A percentile compares a stretch with the other conserved stretches of the same genome.
Conservation (phyloP, 2,797 vertebrate species). For the Lindbergichthys nudifrons region DNA sequence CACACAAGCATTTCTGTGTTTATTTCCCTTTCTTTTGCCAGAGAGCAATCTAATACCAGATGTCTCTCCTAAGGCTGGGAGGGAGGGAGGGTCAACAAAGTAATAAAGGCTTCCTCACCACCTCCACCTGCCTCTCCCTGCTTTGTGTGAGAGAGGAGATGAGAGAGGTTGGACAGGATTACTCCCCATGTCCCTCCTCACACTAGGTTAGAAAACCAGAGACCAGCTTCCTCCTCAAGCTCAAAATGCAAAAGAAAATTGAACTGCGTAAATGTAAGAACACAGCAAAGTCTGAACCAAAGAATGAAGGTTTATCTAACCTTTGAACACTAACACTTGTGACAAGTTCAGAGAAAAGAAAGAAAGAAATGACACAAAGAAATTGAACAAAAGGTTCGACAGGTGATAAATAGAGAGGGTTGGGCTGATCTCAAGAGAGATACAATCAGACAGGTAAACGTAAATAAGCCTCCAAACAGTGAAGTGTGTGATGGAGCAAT, state of each 20-base stretch:
- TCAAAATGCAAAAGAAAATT: conserved; percentile 35
- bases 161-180: conserved; percentile 24
- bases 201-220: not conserved
- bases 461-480: conserved; percentile 26
- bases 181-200: not conserved
- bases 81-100: conserved; percentile 41
- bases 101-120: conserved; percentile 35
- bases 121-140: conserved; percentile 48
- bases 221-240: conserved; percentile 11
- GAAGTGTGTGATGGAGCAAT: conserved; percentile 1
- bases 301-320: conserved; percentile 44
- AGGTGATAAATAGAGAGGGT: conserved; percentile 7
- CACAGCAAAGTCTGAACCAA: conserved; percentile 42
- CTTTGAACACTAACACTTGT: conserved; percentile 65
- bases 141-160: conserved; percentile 24
- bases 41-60: conserved; percentile 44
- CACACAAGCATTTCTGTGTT: conserved; percentile 26
- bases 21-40: conserved; percentile 28
- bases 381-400: conserved; percentile 26
- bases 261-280: conserved; percentile 62
- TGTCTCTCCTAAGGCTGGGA: conserved; percentile 30
- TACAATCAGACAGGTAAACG: conserved; percentile 10
- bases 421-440: not conserved
- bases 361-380: conserved; percentile 29
- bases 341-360: conserved; percentile 41